A percentile compares a stretch with the other conserved stretches of the same genome.
Conservation (phyloP, 64 coral and sea anemone species). For the Acropora tenuis region DNA sequence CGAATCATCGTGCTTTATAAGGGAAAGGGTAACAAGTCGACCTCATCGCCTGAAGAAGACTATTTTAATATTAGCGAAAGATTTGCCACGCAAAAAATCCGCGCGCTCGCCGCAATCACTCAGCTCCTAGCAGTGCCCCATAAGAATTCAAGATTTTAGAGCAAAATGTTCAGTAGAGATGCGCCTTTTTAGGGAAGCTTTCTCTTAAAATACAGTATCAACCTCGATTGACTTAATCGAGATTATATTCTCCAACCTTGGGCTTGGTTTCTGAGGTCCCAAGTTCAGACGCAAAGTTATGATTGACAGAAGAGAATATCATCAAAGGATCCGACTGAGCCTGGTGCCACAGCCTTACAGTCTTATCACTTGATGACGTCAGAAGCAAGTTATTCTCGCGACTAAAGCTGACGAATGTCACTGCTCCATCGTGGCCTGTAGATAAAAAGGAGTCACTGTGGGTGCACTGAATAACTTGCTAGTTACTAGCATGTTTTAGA, state of each 20-base stretch:
- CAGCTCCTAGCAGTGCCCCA: no score
- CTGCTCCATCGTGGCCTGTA: conserved; percentile 88
- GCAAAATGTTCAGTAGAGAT: no score
- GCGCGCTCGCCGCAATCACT: no score
- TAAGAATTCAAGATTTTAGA: no score
- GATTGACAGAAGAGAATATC: conserved; percentile 68
- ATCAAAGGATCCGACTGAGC: conserved; percentile 73
- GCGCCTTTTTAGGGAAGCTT: no score
- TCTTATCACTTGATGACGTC: conserved; percentile 88
- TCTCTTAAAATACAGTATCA: no score
- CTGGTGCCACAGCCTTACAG: conserved; percentile 81
- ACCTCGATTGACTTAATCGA: not conserved
- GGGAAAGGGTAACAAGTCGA: no score
- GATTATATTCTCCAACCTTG: conserved; percentile 58
- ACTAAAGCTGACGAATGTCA: conserved; percentile 80
- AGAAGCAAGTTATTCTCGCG: conserved; percentile 83
- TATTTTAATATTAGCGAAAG: no score
- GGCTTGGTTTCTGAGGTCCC: conserved; percentile 22
- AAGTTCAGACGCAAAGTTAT: conserved; percentile 79
- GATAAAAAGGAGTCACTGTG: not conserved
- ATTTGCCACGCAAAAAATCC: no score
- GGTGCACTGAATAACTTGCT: not conserved
- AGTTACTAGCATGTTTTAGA: not conserved
- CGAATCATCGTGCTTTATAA: no score
- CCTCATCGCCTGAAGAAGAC: no score